Conservation (phyloP, 1,140 invertebrate genomes). For the Pomacea maculata region DNA sequence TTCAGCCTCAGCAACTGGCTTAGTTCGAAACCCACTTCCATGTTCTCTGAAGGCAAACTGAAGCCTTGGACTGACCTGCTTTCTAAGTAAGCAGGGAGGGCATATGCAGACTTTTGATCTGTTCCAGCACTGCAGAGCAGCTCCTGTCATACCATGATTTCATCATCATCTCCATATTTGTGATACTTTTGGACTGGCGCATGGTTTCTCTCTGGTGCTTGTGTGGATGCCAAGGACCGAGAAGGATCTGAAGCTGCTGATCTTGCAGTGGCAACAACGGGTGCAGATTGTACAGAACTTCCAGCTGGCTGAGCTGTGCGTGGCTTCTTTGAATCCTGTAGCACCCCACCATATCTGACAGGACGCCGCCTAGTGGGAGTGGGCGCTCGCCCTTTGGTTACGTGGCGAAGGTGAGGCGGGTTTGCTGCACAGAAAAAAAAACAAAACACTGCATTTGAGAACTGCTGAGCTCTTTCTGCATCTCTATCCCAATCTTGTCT, state of each 20-base stretch:
- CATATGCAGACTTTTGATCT: too few species aligned
- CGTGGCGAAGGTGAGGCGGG: constrained; percentile 33
- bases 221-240: neutral
- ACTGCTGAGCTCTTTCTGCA: neutral
- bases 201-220: constrained; percentile 23
- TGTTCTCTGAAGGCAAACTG: too few species aligned
- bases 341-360: neutral
- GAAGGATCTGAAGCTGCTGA: neutral
- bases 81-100: too few species aligned
- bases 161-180: constrained; percentile 29
- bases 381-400: constrained; percentile 39
- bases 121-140: neutral
- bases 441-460: neutral
- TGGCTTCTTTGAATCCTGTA: neutral
- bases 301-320: neutral
- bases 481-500: neutral
- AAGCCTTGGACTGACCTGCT: too few species aligned
- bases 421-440: constrained; percentile 25
- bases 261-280: neutral
- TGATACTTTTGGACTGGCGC: constrained; percentile 12
- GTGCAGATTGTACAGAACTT: neutral
- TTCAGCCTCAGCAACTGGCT: too few species aligned
- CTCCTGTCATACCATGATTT: constrained; percentile 39
- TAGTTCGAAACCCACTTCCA: too few species aligned
- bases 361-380: constrained; percentile 24